Conservation (phyloP, 2,888 invertebrate genomes). For the Plemyria rubiginata region DNA sequence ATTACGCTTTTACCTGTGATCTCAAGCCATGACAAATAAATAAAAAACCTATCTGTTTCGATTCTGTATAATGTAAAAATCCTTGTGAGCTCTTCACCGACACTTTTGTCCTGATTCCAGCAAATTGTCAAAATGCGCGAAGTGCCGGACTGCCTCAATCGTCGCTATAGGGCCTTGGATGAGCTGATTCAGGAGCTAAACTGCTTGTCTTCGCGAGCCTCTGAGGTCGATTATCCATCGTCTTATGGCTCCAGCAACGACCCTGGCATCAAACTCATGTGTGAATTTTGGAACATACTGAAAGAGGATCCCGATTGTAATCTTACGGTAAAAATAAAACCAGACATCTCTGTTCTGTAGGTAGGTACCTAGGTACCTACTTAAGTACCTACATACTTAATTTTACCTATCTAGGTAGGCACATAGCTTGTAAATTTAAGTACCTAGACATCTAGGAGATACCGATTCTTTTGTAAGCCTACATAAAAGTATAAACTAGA, state of each 20-base stretch:
- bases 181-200: constrained; percentile 61
- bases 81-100: neutral
- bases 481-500: too few species aligned
- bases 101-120: neutral
- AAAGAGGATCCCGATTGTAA: constrained; percentile 67
- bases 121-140: constrained; percentile 54
- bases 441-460: too few species aligned
- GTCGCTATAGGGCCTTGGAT: constrained; percentile 64
- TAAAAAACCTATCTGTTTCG: neutral
- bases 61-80: constrained; percentile 9
- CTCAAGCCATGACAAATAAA: constrained; percentile 46
- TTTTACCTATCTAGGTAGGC: too few species aligned
- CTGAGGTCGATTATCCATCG: constrained; percentile 25
- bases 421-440: too few species aligned
- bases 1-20: constrained; percentile 41
- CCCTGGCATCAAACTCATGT: constrained; percentile 65
- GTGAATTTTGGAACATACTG: constrained; percentile 72
- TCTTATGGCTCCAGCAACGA: constrained; percentile 37
- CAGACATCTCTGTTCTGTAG: neutral
- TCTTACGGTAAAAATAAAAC: constrained; percentile 51
- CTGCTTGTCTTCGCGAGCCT: constrained; percentile 22
- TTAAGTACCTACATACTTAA: too few species aligned
- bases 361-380: too few species aligned
- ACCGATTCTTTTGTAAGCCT: too few species aligned
- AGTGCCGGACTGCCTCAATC: constrained; percentile 64